Evolutionary conservation across 1,140 invertebrate genomes (phyloP).

Genomic region (Harpegnathos saltator): DNA sequence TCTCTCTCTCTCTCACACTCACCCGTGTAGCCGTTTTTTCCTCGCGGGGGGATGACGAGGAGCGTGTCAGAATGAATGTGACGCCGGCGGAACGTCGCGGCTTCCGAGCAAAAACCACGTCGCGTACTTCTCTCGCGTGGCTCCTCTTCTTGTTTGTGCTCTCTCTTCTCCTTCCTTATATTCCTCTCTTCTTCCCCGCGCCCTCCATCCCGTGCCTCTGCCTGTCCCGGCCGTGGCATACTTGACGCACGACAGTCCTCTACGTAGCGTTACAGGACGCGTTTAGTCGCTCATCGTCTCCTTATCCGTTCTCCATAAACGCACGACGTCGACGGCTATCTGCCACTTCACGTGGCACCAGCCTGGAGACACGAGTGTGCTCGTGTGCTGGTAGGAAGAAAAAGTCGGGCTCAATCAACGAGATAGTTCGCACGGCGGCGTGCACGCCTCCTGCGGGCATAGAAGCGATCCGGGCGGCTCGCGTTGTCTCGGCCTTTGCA

Average conservation of each 20-base stretch:
- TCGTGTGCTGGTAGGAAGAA: constrained; percentile 43
- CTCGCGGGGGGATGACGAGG: constrained; percentile 62
- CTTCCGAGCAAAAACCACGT: constrained; percentile 76
- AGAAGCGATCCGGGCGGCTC: constrained; percentile 39
- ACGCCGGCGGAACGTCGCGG: constrained; percentile 79
- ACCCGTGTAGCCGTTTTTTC: constrained; percentile 55
- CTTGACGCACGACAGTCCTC: constrained; percentile 71
- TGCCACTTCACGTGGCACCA: constrained; percentile 74
- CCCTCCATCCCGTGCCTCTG: constrained; percentile 42
- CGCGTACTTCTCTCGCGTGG: constrained; percentile 76
- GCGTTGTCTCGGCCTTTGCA: constrained; percentile 9
- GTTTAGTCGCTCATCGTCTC: constrained; percentile 63
- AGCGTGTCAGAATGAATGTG: constrained; percentile 80
- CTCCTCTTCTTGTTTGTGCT: constrained; percentile 69
- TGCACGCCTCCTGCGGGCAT: constrained; percentile 7
- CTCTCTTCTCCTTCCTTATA: constrained; percentile 62
- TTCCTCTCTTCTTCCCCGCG: constrained; percentile 55
- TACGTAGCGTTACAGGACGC: constrained; percentile 62
- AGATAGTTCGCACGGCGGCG: constrained; percentile 68
- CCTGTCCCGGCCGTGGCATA: constrained; percentile 67
- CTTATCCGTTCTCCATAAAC: constrained; percentile 62
- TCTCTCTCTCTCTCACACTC: constrained; percentile 1
- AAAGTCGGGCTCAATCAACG: constrained; percentile 65
- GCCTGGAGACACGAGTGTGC: constrained; percentile 65
- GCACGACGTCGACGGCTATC: constrained; percentile 68